A percentile compares a stretch with the other conserved stretches of the same genome.
phyloP scores from a whole-genome alignment of 2,797 vertebrate species.

The Silurus aristotelis region DNA sequence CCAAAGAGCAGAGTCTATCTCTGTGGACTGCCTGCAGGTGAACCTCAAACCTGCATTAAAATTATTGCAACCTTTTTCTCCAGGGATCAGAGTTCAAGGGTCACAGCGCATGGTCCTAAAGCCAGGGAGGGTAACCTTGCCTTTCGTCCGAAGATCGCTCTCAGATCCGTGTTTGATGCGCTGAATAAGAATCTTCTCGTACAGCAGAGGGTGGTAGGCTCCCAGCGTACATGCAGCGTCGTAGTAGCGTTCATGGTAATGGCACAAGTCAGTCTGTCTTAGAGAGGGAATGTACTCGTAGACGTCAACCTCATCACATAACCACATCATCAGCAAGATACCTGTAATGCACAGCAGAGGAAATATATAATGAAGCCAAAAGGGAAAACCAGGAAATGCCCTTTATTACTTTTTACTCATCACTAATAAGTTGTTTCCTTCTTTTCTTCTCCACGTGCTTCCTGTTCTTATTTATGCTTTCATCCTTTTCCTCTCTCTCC shows the following conservation, averaged over 20 bases:
- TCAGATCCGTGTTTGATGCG: constrained; percentile 85
- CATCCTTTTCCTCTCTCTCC: not conserved
- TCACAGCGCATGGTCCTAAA: constrained; percentile 83
- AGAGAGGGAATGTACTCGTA: constrained; percentile 96
- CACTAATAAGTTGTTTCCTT: not conserved
- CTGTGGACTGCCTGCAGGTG: constrained; percentile 30
- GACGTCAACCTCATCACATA: constrained; percentile 90
- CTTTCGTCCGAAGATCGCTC: constrained; percentile 84
- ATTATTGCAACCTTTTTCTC: constrained; percentile 45
- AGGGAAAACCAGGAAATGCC: not conserved
- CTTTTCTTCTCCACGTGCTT: not conserved
- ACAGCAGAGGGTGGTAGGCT: constrained; percentile 96
- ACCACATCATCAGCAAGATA: constrained; percentile 94
- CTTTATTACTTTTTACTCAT: not conserved
- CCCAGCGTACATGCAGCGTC: constrained; percentile 94
- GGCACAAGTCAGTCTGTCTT: constrained; percentile 93
- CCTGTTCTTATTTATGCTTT: not conserved
- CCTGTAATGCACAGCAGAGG: constrained; percentile 71
- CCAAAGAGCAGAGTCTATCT: constrained; percentile 42
- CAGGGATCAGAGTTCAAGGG: constrained; percentile 60
- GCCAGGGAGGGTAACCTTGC: constrained; percentile 89
- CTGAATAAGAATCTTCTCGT: constrained; percentile 92
- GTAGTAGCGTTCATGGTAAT: constrained; percentile 96
- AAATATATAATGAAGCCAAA: not conserved
- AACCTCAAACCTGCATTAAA: constrained; percentile 1